These are phyloP conservation scores for Agriotes lineatus DNA, from an alignment of 2,888 invertebrate genomes.

Conservation along the genomic window DNA sequence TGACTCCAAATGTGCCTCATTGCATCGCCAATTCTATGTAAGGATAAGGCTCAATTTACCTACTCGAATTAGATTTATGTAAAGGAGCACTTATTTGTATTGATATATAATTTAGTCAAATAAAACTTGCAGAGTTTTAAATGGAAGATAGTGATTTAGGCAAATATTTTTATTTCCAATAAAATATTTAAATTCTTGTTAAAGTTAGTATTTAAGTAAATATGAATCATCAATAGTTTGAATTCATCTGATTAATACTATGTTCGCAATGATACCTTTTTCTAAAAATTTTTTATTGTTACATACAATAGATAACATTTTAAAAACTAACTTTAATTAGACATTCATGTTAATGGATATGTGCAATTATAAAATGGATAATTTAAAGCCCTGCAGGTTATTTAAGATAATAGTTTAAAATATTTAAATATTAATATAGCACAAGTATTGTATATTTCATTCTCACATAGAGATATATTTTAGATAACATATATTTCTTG, in stretches of 20 bases:
- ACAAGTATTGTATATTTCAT: slow-evolving; percentile 33
- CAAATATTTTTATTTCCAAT: no score
- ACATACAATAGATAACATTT: no score
- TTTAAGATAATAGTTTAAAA: slow-evolving; percentile 12
- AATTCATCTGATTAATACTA: no score
- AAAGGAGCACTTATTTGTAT: slow-evolving; percentile 24
- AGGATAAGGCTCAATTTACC: slow-evolving; percentile 31
- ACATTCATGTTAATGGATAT: no score
- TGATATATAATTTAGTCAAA: slow-evolving; percentile 19
- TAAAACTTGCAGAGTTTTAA: slow-evolving; percentile 23
- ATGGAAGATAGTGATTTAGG: no score
- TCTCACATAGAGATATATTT: slow-evolving; percentile 36
- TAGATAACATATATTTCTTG: slow-evolving; percentile 32
- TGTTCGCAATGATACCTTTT: no score
- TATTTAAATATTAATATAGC: slow-evolving; percentile 23
- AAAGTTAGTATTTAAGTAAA: no score
- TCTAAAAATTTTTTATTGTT: no score
- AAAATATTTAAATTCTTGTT: no score
- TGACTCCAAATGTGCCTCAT: background rate
- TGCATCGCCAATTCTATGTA: slow-evolving; percentile 22
- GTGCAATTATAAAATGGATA: background rate
- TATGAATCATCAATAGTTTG: no score
- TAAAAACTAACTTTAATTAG: no score
- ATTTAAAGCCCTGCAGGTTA: slow-evolving; percentile 28
- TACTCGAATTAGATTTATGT: slow-evolving; percentile 26